Conservation (phyloP, 1,140 invertebrate genomes). For the Dendrolimus kikuchii region DNA sequence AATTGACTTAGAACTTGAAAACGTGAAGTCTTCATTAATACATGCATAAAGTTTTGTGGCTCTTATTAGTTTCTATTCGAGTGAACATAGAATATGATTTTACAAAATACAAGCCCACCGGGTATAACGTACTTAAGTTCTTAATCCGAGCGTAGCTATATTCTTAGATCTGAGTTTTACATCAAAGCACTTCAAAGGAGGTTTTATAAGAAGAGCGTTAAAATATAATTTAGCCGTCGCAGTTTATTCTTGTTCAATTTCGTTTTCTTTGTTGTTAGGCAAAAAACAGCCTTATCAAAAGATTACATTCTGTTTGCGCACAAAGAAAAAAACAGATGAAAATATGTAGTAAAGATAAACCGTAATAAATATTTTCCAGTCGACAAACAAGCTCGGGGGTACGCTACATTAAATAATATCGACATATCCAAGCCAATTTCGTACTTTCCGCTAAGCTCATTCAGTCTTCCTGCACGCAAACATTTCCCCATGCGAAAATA, state of each 20-base stretch:
- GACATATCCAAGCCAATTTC: conserved; percentile 55
- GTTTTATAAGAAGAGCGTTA: no score
- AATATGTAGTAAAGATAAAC: conserved; percentile 28
- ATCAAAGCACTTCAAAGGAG: background rate
- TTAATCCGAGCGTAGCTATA: no score
- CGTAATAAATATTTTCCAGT: conserved; percentile 47
- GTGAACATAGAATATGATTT: no score
- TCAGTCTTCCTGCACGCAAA: conserved; percentile 41
- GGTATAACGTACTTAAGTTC: no score
- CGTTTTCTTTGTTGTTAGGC: background rate
- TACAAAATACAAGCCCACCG: no score
- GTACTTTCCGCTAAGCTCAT: conserved; percentile 52
- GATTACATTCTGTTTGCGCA: background rate
- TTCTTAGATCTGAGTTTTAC: background rate
- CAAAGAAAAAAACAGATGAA: conserved; percentile 14
- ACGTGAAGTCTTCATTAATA: conserved; percentile 23
- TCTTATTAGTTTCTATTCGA: background rate
- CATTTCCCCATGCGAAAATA: conserved; percentile 37
- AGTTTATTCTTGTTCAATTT: no score
- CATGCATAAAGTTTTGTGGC: conserved; percentile 18
- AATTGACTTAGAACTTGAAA: conserved; percentile 22
- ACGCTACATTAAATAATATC: conserved; percentile 54
- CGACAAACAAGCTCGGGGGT: conserved; percentile 37
- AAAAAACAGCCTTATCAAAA: background rate
- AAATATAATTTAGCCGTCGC: no score